These are phyloP conservation scores for Halcyon leucocephala DNA, from an alignment of 2,797 vertebrate genomes.

Conservation along the genomic window DNA sequence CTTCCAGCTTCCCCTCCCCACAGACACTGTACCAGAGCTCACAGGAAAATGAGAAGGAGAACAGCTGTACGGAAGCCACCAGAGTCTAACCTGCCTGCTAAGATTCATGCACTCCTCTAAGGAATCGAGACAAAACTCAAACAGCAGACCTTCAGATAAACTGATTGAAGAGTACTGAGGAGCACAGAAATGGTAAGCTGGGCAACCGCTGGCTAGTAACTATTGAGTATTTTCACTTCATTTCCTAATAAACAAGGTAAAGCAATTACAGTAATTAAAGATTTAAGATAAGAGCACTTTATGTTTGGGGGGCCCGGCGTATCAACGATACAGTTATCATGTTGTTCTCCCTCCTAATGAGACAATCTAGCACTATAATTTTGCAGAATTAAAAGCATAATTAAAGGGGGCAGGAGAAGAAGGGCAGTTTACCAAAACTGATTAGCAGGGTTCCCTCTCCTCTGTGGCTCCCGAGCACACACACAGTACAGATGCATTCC, in stretches of 20 bases:
- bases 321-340: not conserved
- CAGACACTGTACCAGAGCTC: not conserved
- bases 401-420: not conserved
- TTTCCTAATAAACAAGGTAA: constrained; percentile 27
- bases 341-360: constrained; percentile 19
- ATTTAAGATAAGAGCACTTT: constrained; percentile 54
- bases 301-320: constrained; percentile 18
- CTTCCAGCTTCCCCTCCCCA: not conserved
- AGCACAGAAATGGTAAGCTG: not conserved
- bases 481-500: not conserved
- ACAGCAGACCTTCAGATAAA: not conserved
- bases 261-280: constrained; percentile 59
- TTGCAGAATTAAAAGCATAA: not conserved
- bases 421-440: not conserved
- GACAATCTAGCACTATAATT: not conserved
- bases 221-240: not conserved
- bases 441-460: not conserved
- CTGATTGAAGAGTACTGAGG: not conserved
- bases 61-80: not conserved
- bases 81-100: not conserved
- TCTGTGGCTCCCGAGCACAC: not conserved
- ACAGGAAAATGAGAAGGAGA: not conserved
- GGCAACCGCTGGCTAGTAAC: not conserved
- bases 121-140: not conserved
- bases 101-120: not conserved